Percentiles rank a stretch among this genome's conserved stretches.
These are phyloP conservation scores for Microctonus aethiopoides DNA, from an alignment of 2,888 invertebrate genomes.

Conservation along the genomic window DNA sequence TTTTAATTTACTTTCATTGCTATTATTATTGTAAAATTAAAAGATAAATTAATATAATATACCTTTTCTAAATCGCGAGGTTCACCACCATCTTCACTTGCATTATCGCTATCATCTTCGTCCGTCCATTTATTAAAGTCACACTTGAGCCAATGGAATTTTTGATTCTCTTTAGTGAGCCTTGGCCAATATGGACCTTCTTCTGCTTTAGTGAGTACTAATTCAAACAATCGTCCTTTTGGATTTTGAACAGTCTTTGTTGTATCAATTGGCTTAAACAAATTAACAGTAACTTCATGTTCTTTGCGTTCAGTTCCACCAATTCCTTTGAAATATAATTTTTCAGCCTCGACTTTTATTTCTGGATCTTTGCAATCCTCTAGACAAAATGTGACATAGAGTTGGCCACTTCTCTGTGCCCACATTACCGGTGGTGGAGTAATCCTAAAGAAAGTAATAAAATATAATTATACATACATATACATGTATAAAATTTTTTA, in stretches of 20 bases:
- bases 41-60: constrained; percentile 29
- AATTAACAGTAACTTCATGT: constrained; percentile 88
- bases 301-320: constrained; percentile 86
- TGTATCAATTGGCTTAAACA: constrained; percentile 84
- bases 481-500: no score
- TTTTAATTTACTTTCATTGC: neutral
- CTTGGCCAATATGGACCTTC: constrained; percentile 88
- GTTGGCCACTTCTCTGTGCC: constrained; percentile 88
- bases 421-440: constrained; percentile 88
- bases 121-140: constrained; percentile 99
- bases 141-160: constrained; percentile 95
- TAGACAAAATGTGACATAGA: constrained; percentile 90
- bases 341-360: constrained; percentile 75
- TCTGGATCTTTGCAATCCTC: constrained; percentile 89
- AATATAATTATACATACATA: no score
- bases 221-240: constrained; percentile 81
- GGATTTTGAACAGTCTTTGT: constrained; percentile 80
- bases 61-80: constrained; percentile 56
- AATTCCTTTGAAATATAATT: constrained; percentile 84
- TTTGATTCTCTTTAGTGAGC: constrained; percentile 86
- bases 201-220: constrained; percentile 76
- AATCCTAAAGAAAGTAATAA: constrained; percentile 64
- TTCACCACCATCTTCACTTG: constrained; percentile 64
- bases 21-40: neutral
- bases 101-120: constrained; percentile 93